Conservation (phyloP, 2,888 invertebrate genomes). For the Himalopsyche japonica region DNA sequence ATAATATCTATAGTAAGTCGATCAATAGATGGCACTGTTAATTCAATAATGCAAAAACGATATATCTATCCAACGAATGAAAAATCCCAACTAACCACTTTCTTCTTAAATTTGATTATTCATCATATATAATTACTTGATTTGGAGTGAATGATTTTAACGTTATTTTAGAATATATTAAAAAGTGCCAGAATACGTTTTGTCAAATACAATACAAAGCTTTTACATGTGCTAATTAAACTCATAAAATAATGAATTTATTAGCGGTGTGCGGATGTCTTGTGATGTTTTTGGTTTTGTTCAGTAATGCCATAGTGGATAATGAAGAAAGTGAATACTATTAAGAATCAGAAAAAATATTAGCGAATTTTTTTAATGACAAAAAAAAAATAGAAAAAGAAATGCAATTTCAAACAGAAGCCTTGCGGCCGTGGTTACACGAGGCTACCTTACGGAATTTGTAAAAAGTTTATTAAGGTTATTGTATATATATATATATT, state of each 20-base stretch:
- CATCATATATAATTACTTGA: no score
- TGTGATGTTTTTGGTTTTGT: background rate
- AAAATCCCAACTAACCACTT: no score
- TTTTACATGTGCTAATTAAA: background rate
- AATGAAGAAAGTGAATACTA: background rate
- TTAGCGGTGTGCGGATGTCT: background rate
- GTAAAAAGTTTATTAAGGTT: background rate
- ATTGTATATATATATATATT: no score
- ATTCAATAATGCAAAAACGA: no score
- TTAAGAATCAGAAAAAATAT: background rate
- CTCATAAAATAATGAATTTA: background rate
- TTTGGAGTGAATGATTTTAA: no score
- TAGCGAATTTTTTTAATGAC: background rate
- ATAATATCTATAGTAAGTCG: no score
- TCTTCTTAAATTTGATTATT: no score
- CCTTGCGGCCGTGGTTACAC: background rate
- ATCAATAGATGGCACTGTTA: no score
- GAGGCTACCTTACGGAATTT: background rate
- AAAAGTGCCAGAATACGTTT: background rate
- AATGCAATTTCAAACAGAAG: background rate
- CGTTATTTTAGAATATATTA: no score
- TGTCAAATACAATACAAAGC: background rate
- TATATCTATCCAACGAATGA: no score
- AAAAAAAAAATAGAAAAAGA: background rate
- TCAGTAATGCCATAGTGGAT: background rate